Conservation (phyloP, 1,140 invertebrate species). For the Drosophila pseudoananassae region DNA sequence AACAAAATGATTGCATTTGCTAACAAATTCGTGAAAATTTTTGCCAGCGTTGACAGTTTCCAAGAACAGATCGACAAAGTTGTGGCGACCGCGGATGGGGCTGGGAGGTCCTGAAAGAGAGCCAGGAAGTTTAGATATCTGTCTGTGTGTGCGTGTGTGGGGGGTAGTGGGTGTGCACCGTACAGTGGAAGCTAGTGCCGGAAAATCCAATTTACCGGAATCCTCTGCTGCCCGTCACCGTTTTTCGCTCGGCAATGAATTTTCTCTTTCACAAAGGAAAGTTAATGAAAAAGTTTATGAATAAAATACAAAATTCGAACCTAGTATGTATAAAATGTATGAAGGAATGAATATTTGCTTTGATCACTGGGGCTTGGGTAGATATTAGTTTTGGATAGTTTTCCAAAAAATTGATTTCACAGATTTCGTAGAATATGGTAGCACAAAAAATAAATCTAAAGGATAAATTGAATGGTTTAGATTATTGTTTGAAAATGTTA, state of each 20-base stretch:
- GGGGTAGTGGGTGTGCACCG: too few species aligned
- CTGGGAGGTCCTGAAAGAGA: background rate
- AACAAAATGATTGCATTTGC: conserved; percentile 79
- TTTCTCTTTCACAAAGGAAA: conserved; percentile 23
- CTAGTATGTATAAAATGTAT: background rate
- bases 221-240: conserved; percentile 30
- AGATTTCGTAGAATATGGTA: background rate
- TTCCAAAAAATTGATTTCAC: background rate
- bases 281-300: conserved; percentile 30
- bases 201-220: conserved; percentile 41
- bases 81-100: background rate
- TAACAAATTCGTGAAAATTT: conserved; percentile 54
- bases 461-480: too few species aligned
- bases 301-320: conserved; percentile 17
- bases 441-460: background rate
- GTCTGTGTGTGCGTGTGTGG: background rate
- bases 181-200: conserved; percentile 26
- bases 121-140: conserved; percentile 13
- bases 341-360: conserved; percentile 27
- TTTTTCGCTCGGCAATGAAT: conserved; percentile 21
- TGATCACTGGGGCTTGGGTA: conserved; percentile 19
- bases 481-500: background rate
- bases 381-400: background rate
- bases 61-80: conserved; percentile 22
- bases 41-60: conserved; percentile 43